Evolutionary conservation across 2,113 vertebrate species (phyloP), one percentile per base, ranked within the genome.

Genomic region (Seriola quinqueradiata): DNA sequence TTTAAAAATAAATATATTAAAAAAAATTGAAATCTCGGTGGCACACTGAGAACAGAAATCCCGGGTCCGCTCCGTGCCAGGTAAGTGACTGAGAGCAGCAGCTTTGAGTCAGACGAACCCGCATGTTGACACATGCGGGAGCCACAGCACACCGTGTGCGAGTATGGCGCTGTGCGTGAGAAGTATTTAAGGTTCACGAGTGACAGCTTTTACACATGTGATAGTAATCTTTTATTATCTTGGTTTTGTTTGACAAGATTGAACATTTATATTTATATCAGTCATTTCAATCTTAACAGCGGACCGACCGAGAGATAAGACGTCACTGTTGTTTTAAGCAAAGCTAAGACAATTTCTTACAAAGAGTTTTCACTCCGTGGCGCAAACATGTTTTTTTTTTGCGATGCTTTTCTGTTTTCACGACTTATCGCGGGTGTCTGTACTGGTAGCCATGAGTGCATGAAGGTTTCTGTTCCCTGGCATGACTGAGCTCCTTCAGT

Each of bases 51-150:
- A 77, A 28, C 36, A 28, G 72, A 65, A 17, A 85, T 0, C 72
- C 86, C 86, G 92, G 85, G 88, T 90, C 84, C 82, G 5, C 70
- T 59, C 28, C 72, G 83, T 9, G 75, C 19, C 73, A 81, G 90
- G 93, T 94, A 75, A 73, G 88, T 65, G 54, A 32, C 40, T 28
- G n/a, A 70, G 38, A 4, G 10, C 17, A 13, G 2, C 48, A 19
- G 4, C 6, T 64, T 19, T 5, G 5, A 14, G 16, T 54, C 17
- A 10, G 40, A 4, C 46, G 40, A 8, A 28, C 36, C 12, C 4
- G 65, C 75, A n/a, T 28, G 46, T 40, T 23, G 12, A 48, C 64
- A 66, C 78, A 42, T 16, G 12, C 3, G 44, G 1, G 8, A 36
- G 32, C 14, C 17, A n/a, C 16, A 50, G 23, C 28, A 13, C 23